Base-by-base conservation (phyloP, 2,797 vertebrate genomes). In the Artibeus lituratus region DNA sequence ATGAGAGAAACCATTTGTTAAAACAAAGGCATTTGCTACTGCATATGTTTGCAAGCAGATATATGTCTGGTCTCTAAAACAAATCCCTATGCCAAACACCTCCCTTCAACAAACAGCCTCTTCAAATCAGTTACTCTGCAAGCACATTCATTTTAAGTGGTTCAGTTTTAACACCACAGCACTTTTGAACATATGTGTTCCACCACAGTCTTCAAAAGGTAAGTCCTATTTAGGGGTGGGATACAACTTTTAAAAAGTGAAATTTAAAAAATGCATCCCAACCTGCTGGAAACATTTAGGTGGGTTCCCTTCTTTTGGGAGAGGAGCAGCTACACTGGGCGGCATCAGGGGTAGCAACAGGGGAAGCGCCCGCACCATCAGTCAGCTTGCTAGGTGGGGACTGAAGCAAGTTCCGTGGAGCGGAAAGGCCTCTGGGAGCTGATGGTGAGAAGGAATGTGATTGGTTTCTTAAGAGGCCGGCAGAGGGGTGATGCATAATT, bases 301-400 rank as follows among this genome's bases (percentile, higher is more conserved):
- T 22, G 0, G 6, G 2, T 12, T 72, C 18, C 24, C 77, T 73
- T 78, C 6, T 53, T 74, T 37, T 26, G 10, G 7, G 3, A 42
- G 74, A 78, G 42, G 32, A 39, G 59, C 80, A 47, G 32, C 39
- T 19, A 6, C 12, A 26, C 29, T 32, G 29, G 49, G 32, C 32
- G 73, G 19, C 57, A 44, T 35, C 37, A 39, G 32, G 91, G 59
- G 9, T 11, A n/a, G 53, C 22, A 47, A 5, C 22, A 32, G 59
- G 26, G 22, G 32, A 72, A 59, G 3, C 67, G 26, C 44, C 73
- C 80, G 55, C n/a, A 2, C 42, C 65, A 78, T 91, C 44, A 91
- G 62, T 96, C 85, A 97, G 55, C 81, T 47, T 90, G 83, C 49
- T 88, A 89, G 94, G 47, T 49, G 94, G 78, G 59, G 29, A 70